A percentile compares a stretch with the other conserved stretches of the same genome.
These are phyloP conservation scores for Drosophila borealis DNA, from an alignment of 2,888 invertebrate species.

Conservation along the genomic window DNA sequence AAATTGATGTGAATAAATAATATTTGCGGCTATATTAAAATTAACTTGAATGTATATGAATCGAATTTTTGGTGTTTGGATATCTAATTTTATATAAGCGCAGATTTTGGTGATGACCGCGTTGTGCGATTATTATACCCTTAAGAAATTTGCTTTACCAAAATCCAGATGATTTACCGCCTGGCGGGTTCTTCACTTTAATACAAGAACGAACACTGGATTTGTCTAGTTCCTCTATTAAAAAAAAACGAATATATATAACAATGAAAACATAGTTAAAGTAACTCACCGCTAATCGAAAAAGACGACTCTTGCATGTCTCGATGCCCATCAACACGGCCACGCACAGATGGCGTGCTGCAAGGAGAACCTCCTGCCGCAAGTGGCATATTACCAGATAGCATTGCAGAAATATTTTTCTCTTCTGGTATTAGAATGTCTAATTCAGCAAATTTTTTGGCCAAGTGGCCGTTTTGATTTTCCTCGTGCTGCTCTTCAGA, in stretches of 20 bases:
- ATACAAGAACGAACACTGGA: constrained; percentile 91
- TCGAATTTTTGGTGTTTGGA: constrained; percentile 20
- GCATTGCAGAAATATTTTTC: constrained; percentile 75
- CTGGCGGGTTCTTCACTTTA: constrained; percentile 95
- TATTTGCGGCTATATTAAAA: constrained; percentile 24
- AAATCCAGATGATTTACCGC: constrained; percentile 93
- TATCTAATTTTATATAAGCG: constrained; percentile 34
- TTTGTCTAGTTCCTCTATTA: constrained; percentile 91
- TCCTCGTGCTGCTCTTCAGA: constrained; percentile 54
- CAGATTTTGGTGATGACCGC: constrained; percentile 30
- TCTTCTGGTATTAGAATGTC: constrained; percentile 83
- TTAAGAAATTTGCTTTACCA: constrained; percentile 88
- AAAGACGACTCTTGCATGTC: constrained; percentile 96
- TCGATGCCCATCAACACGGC: constrained; percentile 90
- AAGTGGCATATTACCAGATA: constrained; percentile 65
- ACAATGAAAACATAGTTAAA: neutral
- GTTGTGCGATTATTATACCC: constrained; percentile 43
- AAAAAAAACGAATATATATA: neutral
- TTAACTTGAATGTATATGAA: constrained; percentile 25
- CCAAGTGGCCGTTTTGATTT: constrained; percentile 58
- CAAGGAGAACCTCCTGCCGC: constrained; percentile 87
- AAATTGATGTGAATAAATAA: constrained; percentile 16
- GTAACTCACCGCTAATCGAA: constrained; percentile 93
- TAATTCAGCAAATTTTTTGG: constrained; percentile 79
- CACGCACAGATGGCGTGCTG: constrained; percentile 85